Conservation (phyloP, 2,113 vertebrate species). For the Capreolus pygargus region DNA sequence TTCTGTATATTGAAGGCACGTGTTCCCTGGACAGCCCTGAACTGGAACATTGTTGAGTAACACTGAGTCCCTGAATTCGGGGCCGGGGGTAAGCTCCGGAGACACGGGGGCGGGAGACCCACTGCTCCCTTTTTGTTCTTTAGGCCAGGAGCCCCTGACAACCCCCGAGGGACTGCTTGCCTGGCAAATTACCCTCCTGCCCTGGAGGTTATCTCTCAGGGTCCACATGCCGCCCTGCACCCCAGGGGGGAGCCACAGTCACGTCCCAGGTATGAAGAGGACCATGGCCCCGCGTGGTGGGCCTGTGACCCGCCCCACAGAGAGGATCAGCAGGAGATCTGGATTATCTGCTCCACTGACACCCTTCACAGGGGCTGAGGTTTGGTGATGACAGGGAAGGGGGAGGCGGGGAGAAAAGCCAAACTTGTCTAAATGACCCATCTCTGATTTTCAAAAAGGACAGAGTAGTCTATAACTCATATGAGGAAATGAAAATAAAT, state of each 20-base stretch:
- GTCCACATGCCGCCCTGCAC: not conserved
- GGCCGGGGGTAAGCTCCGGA: not conserved
- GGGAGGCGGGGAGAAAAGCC: not conserved
- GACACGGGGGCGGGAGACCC: not conserved
- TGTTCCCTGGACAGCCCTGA: not conserved
- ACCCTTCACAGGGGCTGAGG: not conserved
- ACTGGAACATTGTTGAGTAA: not conserved
- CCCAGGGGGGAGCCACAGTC: not conserved
- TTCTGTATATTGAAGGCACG: not conserved
- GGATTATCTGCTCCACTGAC: conserved; percentile 39
- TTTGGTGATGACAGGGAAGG: not conserved
- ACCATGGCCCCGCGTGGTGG: not conserved
- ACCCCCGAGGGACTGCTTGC: not conserved
- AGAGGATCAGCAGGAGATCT: conserved; percentile 38
- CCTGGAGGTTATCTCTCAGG: not conserved
- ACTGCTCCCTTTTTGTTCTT: not conserved
- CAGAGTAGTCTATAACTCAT: not conserved
- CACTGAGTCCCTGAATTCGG: not conserved
- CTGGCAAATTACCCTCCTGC: conserved; percentile 24
- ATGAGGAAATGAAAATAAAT: not conserved
- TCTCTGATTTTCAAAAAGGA: not conserved
- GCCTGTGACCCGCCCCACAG: not conserved
- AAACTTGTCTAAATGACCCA: not conserved
- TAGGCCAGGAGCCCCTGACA: not conserved
- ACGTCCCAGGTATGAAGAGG: not conserved